Base-by-base conservation (phyloP, 2,797 vertebrate genomes). In the Zenarchopterus dispar region DNA sequence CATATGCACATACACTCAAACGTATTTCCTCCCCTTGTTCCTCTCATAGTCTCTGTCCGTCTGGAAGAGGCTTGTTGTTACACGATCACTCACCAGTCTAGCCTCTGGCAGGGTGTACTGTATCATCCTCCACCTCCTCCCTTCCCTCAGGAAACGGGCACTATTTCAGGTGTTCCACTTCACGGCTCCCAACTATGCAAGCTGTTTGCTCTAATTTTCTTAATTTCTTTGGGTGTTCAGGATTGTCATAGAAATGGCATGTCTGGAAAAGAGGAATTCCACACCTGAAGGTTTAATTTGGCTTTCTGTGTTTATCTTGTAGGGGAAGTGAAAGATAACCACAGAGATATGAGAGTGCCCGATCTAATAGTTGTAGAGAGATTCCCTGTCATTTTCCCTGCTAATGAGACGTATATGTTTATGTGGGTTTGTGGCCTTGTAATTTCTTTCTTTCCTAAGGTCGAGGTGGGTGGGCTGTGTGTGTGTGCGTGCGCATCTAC, bases 111-210 rank as follows among this genome's bases (percentile, higher is more conserved):
- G 72, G 63, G 67, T 28, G 22, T 36, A 45, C 69, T 56, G 65
- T 82, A 80, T 82, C 78, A 77, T 75, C 78, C 73, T 67, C 73
- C 75, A 17, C 75, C 75, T 72, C 81, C 86, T 77, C 78, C 77
- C 68, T 75, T 81, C 82, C 77, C 77, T 75, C 67, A 84, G 81
- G 83, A 76, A 71, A 87, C 53, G 2, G 67, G 81, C 80, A 73
- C 78, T 77, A 68, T 89, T 90, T 90, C 82, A 86, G 87, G 79
- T 86, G 86, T 88, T 88, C 80, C 84, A 83, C 82, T 81, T 80
- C 80, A 80, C 70, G 67, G 75, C 72, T 73, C 46, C 42, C 50
- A 41, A 70, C 64, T 73, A 59, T 65, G 69, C 78, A 84, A 80
- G 77, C 77, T 80, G 79, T 80, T 82, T 55, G 8, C 60, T 53